These are phyloP conservation scores for Bombus sylvicola DNA, from an alignment of 1,140 invertebrate species.

Conservation along the genomic window DNA sequence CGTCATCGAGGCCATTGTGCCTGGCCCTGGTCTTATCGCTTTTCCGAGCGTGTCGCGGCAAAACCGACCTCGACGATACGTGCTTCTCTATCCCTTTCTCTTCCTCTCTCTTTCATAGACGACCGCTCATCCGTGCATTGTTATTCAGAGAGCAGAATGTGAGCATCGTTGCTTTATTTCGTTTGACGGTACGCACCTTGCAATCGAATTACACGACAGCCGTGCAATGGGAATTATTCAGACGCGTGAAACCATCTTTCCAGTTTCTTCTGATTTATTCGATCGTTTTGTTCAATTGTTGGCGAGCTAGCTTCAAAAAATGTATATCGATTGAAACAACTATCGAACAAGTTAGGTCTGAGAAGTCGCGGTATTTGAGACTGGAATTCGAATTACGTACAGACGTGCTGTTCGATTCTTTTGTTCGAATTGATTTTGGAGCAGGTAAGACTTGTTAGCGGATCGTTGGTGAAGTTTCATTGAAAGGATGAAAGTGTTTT, in stretches of 20 bases:
- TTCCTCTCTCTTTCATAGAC: not conserved
- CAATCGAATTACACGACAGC: conserved; percentile 10
- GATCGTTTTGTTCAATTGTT: not conserved
- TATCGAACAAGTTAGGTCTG: too few species aligned
- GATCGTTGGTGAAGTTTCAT: too few species aligned
- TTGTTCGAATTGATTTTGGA: too few species aligned
- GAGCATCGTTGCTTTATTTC: conserved; percentile 22
- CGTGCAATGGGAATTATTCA: conserved; percentile 11
- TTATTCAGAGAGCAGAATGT: conserved; percentile 5
- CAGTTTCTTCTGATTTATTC: not conserved
- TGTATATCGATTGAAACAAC: too few species aligned
- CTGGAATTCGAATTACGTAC: too few species aligned
- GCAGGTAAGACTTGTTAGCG: too few species aligned
- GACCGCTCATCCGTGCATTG: not conserved
- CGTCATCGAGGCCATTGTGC: conserved; percentile 31
- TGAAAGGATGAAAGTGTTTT: too few species aligned
- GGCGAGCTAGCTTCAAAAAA: not conserved
- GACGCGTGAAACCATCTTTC: not conserved
- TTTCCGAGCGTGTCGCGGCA: conserved; percentile 33
- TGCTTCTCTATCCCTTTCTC: conserved; percentile 5
- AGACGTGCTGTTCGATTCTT: too few species aligned
- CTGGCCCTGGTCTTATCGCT: conserved; percentile 4
- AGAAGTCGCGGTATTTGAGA: too few species aligned
- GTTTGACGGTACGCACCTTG: conserved; percentile 17
- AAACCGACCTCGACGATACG: conserved; percentile 41